Evolutionary conservation across 2,888 invertebrate genomes (phyloP).

Genomic region (Steinernema carpocapsae): DNA sequence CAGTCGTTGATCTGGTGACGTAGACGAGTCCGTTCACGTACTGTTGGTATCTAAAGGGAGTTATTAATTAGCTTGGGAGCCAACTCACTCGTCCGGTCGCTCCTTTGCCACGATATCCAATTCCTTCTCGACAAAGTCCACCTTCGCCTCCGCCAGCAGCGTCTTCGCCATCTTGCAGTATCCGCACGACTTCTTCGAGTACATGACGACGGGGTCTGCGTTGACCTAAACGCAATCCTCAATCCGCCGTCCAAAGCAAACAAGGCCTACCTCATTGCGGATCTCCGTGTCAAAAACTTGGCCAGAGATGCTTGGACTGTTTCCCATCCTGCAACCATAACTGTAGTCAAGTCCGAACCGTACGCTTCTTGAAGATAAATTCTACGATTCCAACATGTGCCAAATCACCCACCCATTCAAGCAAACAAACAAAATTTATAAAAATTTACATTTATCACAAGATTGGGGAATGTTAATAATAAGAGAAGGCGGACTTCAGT

Average conservation of each 20-base stretch:
- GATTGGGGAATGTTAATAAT: background rate
- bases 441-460: constrained; percentile 2
- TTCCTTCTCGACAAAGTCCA: constrained; percentile 56
- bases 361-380: background rate
- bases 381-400: background rate
- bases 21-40: constrained; percentile 51
- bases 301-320: constrained; percentile 14
- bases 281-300: constrained; percentile 37
- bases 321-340: constrained; percentile 34
- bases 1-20: constrained; percentile 53
- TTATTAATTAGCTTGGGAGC: too few relatives aligned
- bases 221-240: constrained; percentile 34
- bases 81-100: constrained; percentile 51
- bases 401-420: background rate
- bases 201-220: constrained; percentile 57
- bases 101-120: constrained; percentile 40
- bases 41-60: constrained; percentile 25
- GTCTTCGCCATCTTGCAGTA: constrained; percentile 64
- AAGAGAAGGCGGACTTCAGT: background rate
- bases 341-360: background rate
- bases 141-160: constrained; percentile 55
- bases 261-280: constrained; percentile 32
- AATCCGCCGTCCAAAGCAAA: constrained; percentile 10
- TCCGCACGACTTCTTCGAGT: constrained; percentile 62
- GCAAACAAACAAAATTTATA: background rate